phyloP scores from a whole-genome alignment of 1,140 invertebrate genomes.

The Dreissena polymorpha region DNA sequence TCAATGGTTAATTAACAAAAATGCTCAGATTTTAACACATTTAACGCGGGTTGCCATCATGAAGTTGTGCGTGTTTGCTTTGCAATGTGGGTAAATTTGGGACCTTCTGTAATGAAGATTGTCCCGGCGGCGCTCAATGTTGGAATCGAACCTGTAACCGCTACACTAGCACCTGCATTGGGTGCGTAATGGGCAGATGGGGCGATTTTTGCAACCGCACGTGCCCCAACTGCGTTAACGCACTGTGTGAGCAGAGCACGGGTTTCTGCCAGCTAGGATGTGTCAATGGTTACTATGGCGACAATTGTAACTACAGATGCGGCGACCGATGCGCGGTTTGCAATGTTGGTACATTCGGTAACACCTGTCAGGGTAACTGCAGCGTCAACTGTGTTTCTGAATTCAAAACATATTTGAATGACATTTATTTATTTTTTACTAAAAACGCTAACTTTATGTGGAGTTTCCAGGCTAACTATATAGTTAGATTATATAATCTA shows the following conservation, averaged over 20 bases:
- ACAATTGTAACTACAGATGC: slow-evolving; percentile 26
- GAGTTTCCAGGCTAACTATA: too few relatives aligned
- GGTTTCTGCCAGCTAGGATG: slow-evolving; percentile 35
- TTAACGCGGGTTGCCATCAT: too few relatives aligned
- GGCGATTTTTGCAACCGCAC: slow-evolving; percentile 4
- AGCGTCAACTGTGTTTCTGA: neutral
- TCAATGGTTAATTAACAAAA: too few relatives aligned
- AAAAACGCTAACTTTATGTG: too few relatives aligned
- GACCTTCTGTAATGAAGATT: neutral
- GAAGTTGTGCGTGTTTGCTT: neutral
- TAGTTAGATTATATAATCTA: too few relatives aligned
- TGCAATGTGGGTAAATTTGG: neutral
- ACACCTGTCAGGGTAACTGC: neutral
- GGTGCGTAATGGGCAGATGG: neutral
- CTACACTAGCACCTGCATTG: slow-evolving; percentile 13
- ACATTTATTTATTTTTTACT: too few relatives aligned
- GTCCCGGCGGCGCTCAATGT: slow-evolving; percentile 2
- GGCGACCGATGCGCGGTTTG: slow-evolving; percentile 6
- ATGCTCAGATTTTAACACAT: too few relatives aligned
- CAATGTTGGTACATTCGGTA: neutral
- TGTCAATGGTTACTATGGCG: slow-evolving; percentile 7
- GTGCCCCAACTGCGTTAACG: slow-evolving; percentile 7
- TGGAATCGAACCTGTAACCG: slow-evolving; percentile 13
- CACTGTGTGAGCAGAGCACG: slow-evolving; percentile 26
- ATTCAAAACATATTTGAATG: too few relatives aligned